phyloP scores from a whole-genome alignment of 2,797 vertebrate species.

The Pelobates cultripes region DNA sequence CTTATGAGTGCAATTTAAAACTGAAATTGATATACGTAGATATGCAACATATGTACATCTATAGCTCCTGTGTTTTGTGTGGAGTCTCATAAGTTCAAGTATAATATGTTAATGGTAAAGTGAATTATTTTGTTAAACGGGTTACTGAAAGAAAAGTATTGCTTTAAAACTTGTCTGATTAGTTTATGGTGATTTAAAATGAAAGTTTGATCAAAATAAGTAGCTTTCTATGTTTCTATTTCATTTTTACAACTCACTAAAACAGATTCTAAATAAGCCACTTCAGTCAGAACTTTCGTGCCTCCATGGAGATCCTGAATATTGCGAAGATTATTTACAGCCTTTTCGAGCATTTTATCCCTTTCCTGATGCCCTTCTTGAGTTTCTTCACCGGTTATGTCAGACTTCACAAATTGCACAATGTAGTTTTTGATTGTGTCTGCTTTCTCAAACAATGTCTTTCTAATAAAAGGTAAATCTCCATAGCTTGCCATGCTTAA shows the following conservation, averaged over 20 bases:
- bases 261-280: conserved; percentile 78
- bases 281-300: conserved; percentile 59
- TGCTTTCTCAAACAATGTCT: conserved; percentile 68
- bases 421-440: conserved; percentile 72
- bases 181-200: not conserved
- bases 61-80: no score
- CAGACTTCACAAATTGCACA: conserved; percentile 78
- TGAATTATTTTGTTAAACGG: no score
- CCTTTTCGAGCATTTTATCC: conserved; percentile 66
- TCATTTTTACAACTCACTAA: conserved; percentile 66
- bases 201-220: not conserved
- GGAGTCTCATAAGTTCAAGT: no score
- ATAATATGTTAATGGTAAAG: no score
- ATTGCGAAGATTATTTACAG: conserved; percentile 71
- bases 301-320: conserved; percentile 60
- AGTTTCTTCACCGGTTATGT: conserved; percentile 63
- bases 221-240: conserved; percentile 37
- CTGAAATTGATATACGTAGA: no score
- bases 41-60: no score
- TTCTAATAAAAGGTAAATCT: conserved; percentile 76
- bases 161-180: no score
- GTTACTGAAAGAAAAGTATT: no score
- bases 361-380: conserved; percentile 67
- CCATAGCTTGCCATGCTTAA: conserved; percentile 73
- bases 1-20: no score